Evolutionary conservation across 1,140 invertebrate genomes (phyloP).

Genomic region (Pollicipes pollicipes): DNA sequence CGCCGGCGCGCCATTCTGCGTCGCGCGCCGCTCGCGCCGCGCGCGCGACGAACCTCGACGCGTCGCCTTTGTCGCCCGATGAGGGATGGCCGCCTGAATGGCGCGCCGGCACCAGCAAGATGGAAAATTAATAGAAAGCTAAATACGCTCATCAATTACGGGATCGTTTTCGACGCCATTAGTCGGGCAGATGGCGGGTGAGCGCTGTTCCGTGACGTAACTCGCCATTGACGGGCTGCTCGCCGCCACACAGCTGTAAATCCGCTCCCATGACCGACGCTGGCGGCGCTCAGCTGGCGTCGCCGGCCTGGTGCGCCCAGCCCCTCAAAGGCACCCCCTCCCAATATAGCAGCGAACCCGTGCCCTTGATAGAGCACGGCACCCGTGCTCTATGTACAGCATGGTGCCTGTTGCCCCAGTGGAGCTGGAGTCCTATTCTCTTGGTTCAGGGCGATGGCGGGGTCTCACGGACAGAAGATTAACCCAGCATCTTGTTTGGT

Average conservation of each 20-base stretch:
- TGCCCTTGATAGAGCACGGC: no score
- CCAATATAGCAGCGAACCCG: no score
- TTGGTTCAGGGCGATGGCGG: no score
- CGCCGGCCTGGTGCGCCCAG: no score
- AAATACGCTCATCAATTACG: constrained; percentile 2
- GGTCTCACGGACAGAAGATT: no score
- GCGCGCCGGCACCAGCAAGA: neutral
- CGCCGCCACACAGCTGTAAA: neutral
- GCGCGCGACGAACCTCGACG: neutral
- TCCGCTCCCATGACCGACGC: neutral
- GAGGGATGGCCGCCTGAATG: neutral
- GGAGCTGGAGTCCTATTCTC: no score
- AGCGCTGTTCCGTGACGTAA: neutral
- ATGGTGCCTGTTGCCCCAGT: no score
- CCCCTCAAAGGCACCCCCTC: no score
- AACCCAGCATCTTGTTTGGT: no score
- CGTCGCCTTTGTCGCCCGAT: neutral
- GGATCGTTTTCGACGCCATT: neutral
- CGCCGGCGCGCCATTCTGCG: neutral
- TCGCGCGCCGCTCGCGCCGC: neutral
- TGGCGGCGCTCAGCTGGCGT: no score
- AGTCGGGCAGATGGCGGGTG: neutral
- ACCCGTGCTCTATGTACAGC: no score
- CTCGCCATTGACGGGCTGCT: neutral
- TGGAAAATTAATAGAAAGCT: constrained; percentile 2